These are phyloP conservation scores for Isichthys henryi DNA, from an alignment of 2,113 vertebrate genomes.

Conservation along the genomic window DNA sequence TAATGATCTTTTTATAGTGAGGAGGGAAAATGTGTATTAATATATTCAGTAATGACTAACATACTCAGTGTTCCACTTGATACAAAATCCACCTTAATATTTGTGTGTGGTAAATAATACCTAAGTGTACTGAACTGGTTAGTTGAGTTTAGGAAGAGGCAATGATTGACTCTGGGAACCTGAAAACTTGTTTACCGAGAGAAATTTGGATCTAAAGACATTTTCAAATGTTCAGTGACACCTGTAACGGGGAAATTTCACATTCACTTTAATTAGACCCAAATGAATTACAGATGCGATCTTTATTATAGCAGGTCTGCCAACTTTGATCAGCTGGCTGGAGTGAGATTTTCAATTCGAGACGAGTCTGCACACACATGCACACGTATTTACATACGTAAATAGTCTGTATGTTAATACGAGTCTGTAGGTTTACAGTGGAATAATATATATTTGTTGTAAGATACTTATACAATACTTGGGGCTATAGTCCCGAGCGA, in stretches of 20 bases:
- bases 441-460: background rate
- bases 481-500: no score
- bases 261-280: background rate
- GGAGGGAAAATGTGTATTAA: background rate
- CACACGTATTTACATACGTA: background rate
- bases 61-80: background rate
- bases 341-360: background rate
- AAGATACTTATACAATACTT: background rate
- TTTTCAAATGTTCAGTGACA: background rate
- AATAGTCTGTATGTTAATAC: background rate
- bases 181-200: background rate
- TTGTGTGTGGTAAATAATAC: background rate
- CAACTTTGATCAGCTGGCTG: background rate
- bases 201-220: background rate
- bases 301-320: background rate
- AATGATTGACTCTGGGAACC: background rate
- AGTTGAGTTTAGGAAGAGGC: background rate
- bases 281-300: background rate
- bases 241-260: background rate
- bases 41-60: background rate
- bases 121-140: background rate
- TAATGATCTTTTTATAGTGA: background rate
- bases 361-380: background rate
- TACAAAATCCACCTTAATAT: background rate
- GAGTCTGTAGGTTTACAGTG: background rate